Conservation (phyloP, 2,888 invertebrate genomes). For the Cinara cedri region DNA sequence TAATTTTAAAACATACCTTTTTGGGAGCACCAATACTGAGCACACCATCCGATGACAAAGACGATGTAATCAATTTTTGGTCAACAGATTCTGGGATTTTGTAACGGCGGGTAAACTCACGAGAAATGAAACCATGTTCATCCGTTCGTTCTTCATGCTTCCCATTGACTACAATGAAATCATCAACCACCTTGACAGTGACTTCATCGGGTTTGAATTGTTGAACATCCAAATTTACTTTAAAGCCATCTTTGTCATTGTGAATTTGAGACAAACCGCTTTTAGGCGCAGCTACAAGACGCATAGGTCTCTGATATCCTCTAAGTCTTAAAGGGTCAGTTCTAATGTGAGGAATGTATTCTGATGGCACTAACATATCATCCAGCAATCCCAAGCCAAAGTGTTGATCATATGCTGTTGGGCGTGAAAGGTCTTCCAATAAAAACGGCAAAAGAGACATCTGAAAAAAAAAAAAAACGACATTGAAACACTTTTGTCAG, state of each 20-base stretch:
- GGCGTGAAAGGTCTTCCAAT: too few species aligned
- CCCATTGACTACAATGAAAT: constrained; percentile 63
- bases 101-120: constrained; percentile 64
- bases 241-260: constrained; percentile 60
- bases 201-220: constrained; percentile 65
- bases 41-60: constrained; percentile 63
- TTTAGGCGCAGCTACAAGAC: constrained; percentile 57
- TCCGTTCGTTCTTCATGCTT: constrained; percentile 64
- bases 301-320: constrained; percentile 60
- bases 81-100: constrained; percentile 63
- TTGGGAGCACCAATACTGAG: constrained; percentile 61
- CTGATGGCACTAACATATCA: too few species aligned
- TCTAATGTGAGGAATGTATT: too few species aligned
- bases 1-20: constrained; percentile 34
- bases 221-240: constrained; percentile 63
- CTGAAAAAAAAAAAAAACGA: too few species aligned
- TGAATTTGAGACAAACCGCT: constrained; percentile 60
- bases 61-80: constrained; percentile 62
- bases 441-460: too few species aligned
- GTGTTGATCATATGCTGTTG: too few species aligned
- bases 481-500: too few species aligned
- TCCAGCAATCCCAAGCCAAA: too few species aligned
- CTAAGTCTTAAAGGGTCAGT: too few species aligned
- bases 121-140: constrained; percentile 63
- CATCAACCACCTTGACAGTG: constrained; percentile 63